Conservation (phyloP, 2,113 vertebrate species). For the Myxocyprinus asiaticus region DNA sequence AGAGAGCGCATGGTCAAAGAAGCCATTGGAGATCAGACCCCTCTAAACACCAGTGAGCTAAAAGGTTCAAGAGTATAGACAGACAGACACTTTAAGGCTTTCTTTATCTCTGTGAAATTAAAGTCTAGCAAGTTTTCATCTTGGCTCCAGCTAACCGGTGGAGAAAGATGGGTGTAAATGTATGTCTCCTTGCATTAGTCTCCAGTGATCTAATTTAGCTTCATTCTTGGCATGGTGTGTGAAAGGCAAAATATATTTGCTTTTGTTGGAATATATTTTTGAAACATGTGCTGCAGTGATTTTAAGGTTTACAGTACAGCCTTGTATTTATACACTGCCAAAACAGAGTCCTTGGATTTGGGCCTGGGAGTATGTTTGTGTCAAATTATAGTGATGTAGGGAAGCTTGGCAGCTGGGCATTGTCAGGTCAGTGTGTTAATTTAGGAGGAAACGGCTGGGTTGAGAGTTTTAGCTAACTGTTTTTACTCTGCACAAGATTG, state of each 20-base stretch:
- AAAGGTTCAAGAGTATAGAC: too few relatives aligned
- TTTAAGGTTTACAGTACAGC: slow-evolving; percentile 14
- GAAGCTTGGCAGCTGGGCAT: slow-evolving; percentile 30
- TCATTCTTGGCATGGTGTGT: neutral
- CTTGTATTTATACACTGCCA: slow-evolving; percentile 4
- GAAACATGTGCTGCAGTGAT: slow-evolving; percentile 25
- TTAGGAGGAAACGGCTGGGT: slow-evolving; percentile 53
- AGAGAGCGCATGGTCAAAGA: neutral
- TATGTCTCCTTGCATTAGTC: slow-evolving; percentile 8
- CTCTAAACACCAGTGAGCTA: too few relatives aligned
- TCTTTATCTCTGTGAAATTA: neutral
- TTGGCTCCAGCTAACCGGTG: neutral
- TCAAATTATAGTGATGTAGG: slow-evolving; percentile 33
- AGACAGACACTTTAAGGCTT: too few relatives aligned
- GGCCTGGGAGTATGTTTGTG: neutral
- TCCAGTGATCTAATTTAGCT: slow-evolving; percentile 30
- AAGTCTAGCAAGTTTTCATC: neutral
- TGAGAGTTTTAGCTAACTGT: slow-evolving; percentile 27
- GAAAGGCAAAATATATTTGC: slow-evolving; percentile 29
- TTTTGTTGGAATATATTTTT: slow-evolving; percentile 33
- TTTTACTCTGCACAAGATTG: neutral
- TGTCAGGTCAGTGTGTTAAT: slow-evolving; percentile 61
- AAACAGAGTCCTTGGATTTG: slow-evolving; percentile 24
- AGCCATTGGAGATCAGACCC: too few relatives aligned
- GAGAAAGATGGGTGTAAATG: neutral